Base-by-base conservation (phyloP, 2,888 invertebrate genomes). In the Mythimna lalbum region DNA sequence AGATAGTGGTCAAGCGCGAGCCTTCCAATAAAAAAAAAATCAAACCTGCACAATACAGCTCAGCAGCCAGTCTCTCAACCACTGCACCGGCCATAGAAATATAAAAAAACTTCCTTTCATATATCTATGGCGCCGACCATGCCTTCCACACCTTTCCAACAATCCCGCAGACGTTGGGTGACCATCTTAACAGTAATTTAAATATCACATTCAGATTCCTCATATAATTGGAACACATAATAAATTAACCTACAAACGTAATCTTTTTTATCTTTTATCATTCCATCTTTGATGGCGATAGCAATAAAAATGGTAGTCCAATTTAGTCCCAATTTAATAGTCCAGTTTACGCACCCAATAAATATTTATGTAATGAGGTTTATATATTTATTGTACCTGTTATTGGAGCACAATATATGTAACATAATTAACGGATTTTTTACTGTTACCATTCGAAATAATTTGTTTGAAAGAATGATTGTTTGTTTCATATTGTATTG, bases 341-440 rank as follows among this genome's bases (percentile, higher is more conserved):
- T 66, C 67, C 61, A 77, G 62, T 83, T 81, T 77, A 70, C 57
- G 47, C 62, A 76, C 68, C 60, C 75, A 78, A 81, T 76, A 81
- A 83, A 76, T 85, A 74, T 71, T 73, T 72, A 52, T 65, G 61
- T 77, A 77, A 78, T 74, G 72, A 72, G 23, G 36, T 70, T 73
- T 75, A 57, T 64, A 80, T 63, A 59, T 81, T 85, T 84, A 78
- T 84, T 67, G 67, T 21, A 31, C 53, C 53, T 23, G 65, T 76
- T 73, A 76, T 61, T 67, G 52, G 47, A 53, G 43, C 21, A 68
- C 63, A 69, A 56, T 66, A 27, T 80, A 27, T 80, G 57, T 76
- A 56, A 75, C 17, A 50, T 36, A 76, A 70, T 76, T 81, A 65
- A 62, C 39, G 27, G 21, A 57, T 76, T 62, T 71, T 64, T 55